Evolutionary conservation across 1,140 invertebrate genomes (phyloP).

Genomic region (Ostrea denselamellosa): DNA sequence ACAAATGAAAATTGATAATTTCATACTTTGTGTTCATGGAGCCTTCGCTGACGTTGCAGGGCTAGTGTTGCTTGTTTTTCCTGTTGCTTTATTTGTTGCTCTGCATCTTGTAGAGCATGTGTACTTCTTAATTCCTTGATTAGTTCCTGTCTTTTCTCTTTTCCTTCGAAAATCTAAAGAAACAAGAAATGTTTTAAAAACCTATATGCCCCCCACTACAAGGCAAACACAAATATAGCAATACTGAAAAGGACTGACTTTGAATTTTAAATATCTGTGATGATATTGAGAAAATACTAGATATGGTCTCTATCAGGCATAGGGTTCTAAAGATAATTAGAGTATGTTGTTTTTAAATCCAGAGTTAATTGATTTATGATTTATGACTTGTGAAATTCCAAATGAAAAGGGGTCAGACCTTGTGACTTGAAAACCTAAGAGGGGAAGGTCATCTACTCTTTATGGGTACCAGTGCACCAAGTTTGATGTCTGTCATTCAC

Average conservation of each 20-base stretch:
- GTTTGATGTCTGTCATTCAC: too few species aligned
- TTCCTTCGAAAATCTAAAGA: constrained; percentile 85
- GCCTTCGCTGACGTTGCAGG: constrained; percentile 76
- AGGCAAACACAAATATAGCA: too few species aligned
- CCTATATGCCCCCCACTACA: not conserved
- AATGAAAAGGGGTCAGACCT: too few species aligned
- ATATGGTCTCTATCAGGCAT: too few species aligned
- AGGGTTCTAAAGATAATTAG: too few species aligned
- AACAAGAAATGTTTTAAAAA: not conserved
- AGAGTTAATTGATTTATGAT: too few species aligned
- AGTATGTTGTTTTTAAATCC: too few species aligned
- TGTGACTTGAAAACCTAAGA: too few species aligned
- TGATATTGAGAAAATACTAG: not conserved
- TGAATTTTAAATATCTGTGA: not conserved
- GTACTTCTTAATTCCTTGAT: constrained; percentile 85
- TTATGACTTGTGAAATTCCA: too few species aligned
- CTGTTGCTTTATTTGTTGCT: constrained; percentile 76
- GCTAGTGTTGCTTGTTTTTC: constrained; percentile 79
- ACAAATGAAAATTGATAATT: not conserved
- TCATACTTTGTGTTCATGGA: constrained; percentile 77
- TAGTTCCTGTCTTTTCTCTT: constrained; percentile 84
- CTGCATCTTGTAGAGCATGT: constrained; percentile 82
- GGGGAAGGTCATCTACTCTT: too few species aligned
- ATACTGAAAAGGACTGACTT: not conserved
- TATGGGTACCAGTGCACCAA: too few species aligned